A percentile compares a stretch with the other conserved stretches of the same genome.
Conservation (phyloP, 2,797 vertebrate genomes). For the Apodemus agrarius region DNA sequence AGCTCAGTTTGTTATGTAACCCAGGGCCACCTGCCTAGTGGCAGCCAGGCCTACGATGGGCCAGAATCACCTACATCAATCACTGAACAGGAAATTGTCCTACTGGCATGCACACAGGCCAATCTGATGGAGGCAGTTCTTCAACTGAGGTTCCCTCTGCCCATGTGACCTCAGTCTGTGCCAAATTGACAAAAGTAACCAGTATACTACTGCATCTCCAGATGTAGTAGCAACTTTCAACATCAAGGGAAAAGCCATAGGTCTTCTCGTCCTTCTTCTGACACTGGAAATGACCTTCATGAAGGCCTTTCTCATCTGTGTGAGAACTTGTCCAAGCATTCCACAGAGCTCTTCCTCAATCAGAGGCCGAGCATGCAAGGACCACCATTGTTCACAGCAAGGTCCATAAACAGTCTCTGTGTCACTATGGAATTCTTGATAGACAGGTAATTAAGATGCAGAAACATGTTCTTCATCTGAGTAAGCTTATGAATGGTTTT, state of each 20-base stretch:
- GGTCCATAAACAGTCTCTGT: not conserved
- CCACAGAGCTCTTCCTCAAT: not conserved
- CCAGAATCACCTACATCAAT: not conserved
- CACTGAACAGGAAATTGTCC: not conserved
- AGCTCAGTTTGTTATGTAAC: not conserved
- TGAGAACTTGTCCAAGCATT: not conserved
- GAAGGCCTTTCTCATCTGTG: not conserved
- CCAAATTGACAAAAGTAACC: not conserved
- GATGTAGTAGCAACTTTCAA: not conserved
- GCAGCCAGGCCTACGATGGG: not conserved
- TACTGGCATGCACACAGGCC: not conserved
- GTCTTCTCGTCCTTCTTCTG: not conserved
- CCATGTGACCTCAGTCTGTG: not conserved
- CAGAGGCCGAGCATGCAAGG: not conserved
- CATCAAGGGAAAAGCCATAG: not conserved
- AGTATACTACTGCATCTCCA: not conserved
- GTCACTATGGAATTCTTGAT: not conserved
- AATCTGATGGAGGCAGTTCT: not conserved
- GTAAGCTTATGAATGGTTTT: slow-evolving; percentile 35
- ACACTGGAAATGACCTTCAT: not conserved
- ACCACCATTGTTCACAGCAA: not conserved
- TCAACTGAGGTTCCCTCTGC: not conserved
- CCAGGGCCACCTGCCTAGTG: too few species aligned
- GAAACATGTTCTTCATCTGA: not conserved
- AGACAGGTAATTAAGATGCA: not conserved